phyloP scores from a whole-genome alignment of 1,140 invertebrate species.

The Caerostris extrusa region DNA sequence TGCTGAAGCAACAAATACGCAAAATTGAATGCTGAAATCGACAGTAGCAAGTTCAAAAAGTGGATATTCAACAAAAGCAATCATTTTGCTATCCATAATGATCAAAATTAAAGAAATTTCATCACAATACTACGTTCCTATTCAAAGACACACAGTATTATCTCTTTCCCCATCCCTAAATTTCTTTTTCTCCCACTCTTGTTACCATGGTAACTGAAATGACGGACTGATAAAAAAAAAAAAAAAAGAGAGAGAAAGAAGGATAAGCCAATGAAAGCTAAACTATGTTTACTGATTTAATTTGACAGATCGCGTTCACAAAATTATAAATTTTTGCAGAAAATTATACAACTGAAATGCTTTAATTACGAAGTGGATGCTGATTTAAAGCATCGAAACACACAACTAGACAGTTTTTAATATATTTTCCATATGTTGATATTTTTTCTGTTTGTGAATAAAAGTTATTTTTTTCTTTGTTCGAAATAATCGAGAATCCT shows the following conservation, averaged over 20 bases:
- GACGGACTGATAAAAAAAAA: neutral
- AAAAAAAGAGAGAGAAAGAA: neutral
- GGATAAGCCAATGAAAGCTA: too few relatives aligned
- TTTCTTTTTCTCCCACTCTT: neutral
- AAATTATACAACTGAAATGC: too few relatives aligned
- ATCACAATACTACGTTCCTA: neutral
- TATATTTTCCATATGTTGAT: too few relatives aligned
- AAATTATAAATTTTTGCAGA: too few relatives aligned
- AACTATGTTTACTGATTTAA: too few relatives aligned
- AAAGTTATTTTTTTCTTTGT: too few relatives aligned
- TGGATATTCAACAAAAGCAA: neutral
- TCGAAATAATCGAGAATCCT: too few relatives aligned
- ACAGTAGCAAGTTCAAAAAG: conserved; percentile 78
- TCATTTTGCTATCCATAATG: conserved; percentile 31
- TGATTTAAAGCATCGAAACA: too few relatives aligned
- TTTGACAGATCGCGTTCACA: too few relatives aligned
- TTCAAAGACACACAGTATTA: neutral
- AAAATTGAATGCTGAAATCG: conserved; percentile 82
- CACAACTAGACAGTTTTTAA: too few relatives aligned
- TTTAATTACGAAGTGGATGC: too few relatives aligned
- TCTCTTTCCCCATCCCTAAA: neutral
- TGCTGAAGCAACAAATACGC: conserved; percentile 80
- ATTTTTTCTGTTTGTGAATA: too few relatives aligned
- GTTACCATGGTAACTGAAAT: neutral
- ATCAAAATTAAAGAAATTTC: neutral